These are phyloP conservation scores for Ips nitidus DNA, from an alignment of 1,140 invertebrate genomes.

Conservation along the genomic window DNA sequence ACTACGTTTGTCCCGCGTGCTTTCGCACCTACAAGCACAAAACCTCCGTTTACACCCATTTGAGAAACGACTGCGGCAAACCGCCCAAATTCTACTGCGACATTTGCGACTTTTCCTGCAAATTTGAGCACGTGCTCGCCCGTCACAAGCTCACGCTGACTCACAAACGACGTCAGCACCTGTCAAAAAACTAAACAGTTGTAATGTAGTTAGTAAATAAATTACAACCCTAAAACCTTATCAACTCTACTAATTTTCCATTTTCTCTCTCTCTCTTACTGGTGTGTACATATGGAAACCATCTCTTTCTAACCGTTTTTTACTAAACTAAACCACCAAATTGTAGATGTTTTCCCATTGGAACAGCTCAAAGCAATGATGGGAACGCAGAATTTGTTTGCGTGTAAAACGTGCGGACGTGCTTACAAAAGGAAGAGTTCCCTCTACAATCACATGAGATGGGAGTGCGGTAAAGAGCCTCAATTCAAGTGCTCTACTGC, in stretches of 20 bases:
- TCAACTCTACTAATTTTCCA: not conserved
- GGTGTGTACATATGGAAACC: not conserved
- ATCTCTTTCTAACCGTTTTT: not conserved
- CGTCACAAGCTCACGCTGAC: slow-evolving; percentile 47
- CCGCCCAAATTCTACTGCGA: slow-evolving; percentile 52
- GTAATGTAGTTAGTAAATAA: not conserved
- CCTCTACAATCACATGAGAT: slow-evolving; percentile 53
- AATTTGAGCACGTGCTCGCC: slow-evolving; percentile 59
- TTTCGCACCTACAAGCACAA: slow-evolving; percentile 60
- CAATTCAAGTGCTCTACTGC: slow-evolving; percentile 58
- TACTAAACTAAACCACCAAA: no score
- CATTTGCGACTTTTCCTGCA: slow-evolving; percentile 57
- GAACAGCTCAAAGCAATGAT: slow-evolving; percentile 34
- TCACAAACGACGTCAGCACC: not conserved
- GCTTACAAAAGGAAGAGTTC: slow-evolving; percentile 47
- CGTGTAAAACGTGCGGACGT: slow-evolving; percentile 35
- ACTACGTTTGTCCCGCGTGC: slow-evolving; percentile 51
- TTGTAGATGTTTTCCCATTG: slow-evolving; percentile 12
- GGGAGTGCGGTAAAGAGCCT: slow-evolving; percentile 57
- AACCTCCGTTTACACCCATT: slow-evolving; percentile 53
- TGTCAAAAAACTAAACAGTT: no score
- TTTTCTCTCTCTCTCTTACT: not conserved
- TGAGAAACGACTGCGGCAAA: slow-evolving; percentile 61
- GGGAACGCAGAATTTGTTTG: slow-evolving; percentile 26
- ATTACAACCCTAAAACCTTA: not conserved